Percentiles rank a stretch among this genome's conserved stretches.
These are phyloP conservation scores for Mus spicilegus DNA, from an alignment of 2,113 vertebrate genomes.

Conservation along the genomic window DNA sequence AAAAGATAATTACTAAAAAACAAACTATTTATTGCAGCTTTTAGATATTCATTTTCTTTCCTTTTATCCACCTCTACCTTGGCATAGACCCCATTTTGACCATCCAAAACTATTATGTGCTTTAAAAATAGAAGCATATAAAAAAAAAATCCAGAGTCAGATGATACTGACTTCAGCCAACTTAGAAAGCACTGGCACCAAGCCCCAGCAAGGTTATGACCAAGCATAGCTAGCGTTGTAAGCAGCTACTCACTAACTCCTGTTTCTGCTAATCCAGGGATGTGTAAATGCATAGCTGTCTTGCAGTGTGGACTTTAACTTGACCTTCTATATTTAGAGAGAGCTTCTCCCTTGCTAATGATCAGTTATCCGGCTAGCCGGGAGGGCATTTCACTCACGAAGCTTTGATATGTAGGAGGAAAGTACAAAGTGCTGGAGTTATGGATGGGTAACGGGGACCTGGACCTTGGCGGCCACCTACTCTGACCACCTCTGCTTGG, in stretches of 20 bases:
- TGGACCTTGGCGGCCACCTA: not conserved
- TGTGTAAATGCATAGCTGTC: not conserved
- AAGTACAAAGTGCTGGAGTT: slow-evolving; percentile 21
- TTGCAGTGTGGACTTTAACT: slow-evolving; percentile 10
- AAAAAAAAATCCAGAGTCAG: not conserved
- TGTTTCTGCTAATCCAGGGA: slow-evolving; percentile 44
- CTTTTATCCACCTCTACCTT: not conserved
- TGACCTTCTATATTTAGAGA: slow-evolving; percentile 14
- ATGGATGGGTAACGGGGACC: not conserved
- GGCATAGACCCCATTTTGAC: not conserved
- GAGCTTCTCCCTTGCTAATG: slow-evolving; percentile 12
- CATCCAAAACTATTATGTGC: not conserved
- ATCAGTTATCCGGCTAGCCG: not conserved
- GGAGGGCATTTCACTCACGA: not conserved
- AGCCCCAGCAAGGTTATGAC: not conserved
- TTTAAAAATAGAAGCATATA: slow-evolving; percentile 67
- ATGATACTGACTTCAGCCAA: not conserved
- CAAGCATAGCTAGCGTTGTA: not conserved
- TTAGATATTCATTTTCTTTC: not conserved
- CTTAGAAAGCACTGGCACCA: not conserved
- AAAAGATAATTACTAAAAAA: not conserved
- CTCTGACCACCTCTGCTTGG: not conserved
- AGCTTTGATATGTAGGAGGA: not conserved
- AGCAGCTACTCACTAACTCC: slow-evolving; percentile 53
- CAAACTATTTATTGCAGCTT: not conserved